A percentile compares a stretch with the other conserved stretches of the same genome.
Conservation (phyloP, 1,140 invertebrate species). For the Heliconius congener region DNA sequence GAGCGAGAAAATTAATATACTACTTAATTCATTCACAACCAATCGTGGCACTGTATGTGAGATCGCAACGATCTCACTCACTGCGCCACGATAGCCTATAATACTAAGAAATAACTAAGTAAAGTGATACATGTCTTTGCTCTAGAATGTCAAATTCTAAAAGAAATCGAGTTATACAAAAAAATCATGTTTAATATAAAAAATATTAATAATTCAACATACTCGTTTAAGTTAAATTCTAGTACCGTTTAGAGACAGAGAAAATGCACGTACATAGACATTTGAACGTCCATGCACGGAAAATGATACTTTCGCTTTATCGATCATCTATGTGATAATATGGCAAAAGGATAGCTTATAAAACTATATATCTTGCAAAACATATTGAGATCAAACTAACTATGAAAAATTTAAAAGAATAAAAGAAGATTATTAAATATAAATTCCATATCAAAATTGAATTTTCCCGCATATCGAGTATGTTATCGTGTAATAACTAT, state of each 20-base stretch:
- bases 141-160: neutral
- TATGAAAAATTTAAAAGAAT: neutral
- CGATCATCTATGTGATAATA: constrained; percentile 23
- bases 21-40: too few species aligned
- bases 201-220: neutral
- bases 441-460: too few species aligned
- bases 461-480: too few species aligned
- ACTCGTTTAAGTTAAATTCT: neutral
- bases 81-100: too few species aligned
- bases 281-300: constrained; percentile 36
- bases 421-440: neutral
- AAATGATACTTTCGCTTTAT: constrained; percentile 61
- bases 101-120: too few species aligned
- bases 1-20: too few species aligned
- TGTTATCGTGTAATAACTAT: too few species aligned
- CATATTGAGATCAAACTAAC: too few species aligned
- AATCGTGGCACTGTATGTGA: too few species aligned
- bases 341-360: too few species aligned
- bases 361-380: too few species aligned
- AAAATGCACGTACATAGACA: neutral
- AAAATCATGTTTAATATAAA: neutral
- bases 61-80: too few species aligned
- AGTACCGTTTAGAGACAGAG: neutral
- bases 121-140: neutral
- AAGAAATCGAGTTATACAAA: neutral